A percentile compares a stretch with the other conserved stretches of the same genome.
These are phyloP conservation scores for Poicephalus gulielmi DNA, from an alignment of 2,113 vertebrate genomes.

Conservation along the genomic window DNA sequence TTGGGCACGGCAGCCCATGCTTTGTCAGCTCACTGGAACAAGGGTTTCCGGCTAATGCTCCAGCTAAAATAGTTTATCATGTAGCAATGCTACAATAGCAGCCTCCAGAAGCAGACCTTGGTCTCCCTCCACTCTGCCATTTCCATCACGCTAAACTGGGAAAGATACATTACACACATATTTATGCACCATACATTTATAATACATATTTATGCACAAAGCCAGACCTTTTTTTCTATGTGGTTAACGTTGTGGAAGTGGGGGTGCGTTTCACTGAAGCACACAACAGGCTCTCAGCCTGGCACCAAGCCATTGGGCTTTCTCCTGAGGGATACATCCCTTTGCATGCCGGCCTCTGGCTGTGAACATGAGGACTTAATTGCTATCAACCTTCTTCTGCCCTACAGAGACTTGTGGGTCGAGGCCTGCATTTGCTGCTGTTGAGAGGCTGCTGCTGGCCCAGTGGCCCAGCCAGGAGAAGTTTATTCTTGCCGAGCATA, in stretches of 20 bases:
- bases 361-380: neutral
- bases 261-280: neutral
- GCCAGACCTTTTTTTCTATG: neutral
- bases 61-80: neutral
- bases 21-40: neutral
- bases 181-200: neutral
- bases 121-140: neutral
- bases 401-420: conserved; percentile 55
- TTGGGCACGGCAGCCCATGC: fast-evolving
- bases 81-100: neutral
- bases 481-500: conserved; percentile 63
- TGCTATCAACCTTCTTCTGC: neutral
- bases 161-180: neutral
- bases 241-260: neutral
- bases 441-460: conserved; percentile 41
- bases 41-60: neutral
- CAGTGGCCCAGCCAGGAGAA: conserved; percentile 76
- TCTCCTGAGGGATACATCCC: too few relatives aligned
- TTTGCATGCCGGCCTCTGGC: neutral
- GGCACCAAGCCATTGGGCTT: too few relatives aligned
- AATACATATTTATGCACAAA: neutral
- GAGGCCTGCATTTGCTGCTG: neutral
- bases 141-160: neutral
- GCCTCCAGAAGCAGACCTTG: neutral
- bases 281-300: neutral